phyloP scores from a whole-genome alignment of 2,888 invertebrate genomes.

The Steinernema scapterisci region DNA sequence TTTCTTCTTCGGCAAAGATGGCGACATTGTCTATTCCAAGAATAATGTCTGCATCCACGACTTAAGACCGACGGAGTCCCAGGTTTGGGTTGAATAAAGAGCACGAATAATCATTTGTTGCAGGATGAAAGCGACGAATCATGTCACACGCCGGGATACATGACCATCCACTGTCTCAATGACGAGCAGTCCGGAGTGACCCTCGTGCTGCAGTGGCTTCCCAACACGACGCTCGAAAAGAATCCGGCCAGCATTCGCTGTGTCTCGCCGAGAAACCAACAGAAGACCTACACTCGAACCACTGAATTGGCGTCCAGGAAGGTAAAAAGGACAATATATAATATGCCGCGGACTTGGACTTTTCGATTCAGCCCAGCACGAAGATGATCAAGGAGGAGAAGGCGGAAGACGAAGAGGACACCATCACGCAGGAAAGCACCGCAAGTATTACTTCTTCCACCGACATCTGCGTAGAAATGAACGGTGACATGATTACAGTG shows the following conservation, averaged over 20 bases:
- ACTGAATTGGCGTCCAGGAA: not conserved
- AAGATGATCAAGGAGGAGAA: slow-evolving; percentile 16
- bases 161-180: slow-evolving; percentile 77
- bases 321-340: not conserved
- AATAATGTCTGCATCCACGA: slow-evolving; percentile 98
- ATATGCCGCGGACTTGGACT: not conserved
- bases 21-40: slow-evolving; percentile 75
- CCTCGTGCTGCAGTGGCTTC: slow-evolving; percentile 89
- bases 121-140: slow-evolving; percentile 71
- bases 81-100: not conserved
- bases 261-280: slow-evolving; percentile 53
- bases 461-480: slow-evolving; percentile 68
- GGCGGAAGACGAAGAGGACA: slow-evolving; percentile 24
- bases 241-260: slow-evolving; percentile 75
- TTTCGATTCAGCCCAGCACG: slow-evolving; percentile 10
- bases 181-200: slow-evolving; percentile 74
- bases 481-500: slow-evolving; percentile 69
- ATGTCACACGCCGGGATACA: slow-evolving; percentile 84
- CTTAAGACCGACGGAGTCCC: not conserved
- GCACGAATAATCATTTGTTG: not conserved
- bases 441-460: slow-evolving; percentile 31
- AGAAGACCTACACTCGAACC: slow-evolving; percentile 3
- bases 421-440: slow-evolving; percentile 27
- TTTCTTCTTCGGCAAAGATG: slow-evolving; percentile 68
- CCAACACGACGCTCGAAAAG: slow-evolving; percentile 84